Conservation (phyloP, 2,113 vertebrate genomes). For the Neolamprologus modestus region DNA sequence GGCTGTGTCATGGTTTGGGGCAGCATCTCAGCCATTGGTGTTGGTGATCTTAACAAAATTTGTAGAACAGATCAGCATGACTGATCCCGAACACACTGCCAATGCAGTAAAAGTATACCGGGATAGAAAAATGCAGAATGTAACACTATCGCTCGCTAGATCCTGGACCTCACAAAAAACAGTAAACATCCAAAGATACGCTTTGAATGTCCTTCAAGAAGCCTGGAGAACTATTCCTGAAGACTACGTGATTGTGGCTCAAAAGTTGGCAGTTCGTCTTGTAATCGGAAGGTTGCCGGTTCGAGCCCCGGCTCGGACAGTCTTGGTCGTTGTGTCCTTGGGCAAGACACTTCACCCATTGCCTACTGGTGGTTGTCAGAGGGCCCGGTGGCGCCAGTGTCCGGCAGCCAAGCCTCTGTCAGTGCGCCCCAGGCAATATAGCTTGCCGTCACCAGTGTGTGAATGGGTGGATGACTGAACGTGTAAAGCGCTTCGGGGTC, state of each 20-base stretch:
- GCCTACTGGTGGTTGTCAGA: not conserved
- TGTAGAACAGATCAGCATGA: not conserved
- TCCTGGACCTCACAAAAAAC: not conserved
- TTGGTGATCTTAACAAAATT: not conserved
- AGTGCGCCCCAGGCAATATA: not conserved
- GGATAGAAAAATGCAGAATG: not conserved
- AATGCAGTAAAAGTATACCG: not conserved
- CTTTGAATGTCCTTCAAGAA: not conserved
- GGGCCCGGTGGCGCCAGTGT: not conserved
- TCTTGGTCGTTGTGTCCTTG: accelerated
- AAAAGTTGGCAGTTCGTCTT: accelerated
- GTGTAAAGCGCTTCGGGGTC: accelerated
- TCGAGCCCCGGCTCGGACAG: not conserved
- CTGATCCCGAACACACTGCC: not conserved
- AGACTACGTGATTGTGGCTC: accelerated
- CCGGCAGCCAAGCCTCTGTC: accelerated
- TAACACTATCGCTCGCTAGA: not conserved
- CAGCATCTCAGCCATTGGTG: not conserved
- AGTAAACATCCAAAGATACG: not conserved
- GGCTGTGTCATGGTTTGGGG: not conserved
- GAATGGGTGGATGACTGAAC: not conserved
- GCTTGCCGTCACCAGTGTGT: not conserved
- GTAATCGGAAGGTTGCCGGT: not conserved
- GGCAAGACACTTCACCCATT: not conserved
- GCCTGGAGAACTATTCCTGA: not conserved